phyloP scores from a whole-genome alignment of 1,140 invertebrate species.

The Papilio xuthus region DNA sequence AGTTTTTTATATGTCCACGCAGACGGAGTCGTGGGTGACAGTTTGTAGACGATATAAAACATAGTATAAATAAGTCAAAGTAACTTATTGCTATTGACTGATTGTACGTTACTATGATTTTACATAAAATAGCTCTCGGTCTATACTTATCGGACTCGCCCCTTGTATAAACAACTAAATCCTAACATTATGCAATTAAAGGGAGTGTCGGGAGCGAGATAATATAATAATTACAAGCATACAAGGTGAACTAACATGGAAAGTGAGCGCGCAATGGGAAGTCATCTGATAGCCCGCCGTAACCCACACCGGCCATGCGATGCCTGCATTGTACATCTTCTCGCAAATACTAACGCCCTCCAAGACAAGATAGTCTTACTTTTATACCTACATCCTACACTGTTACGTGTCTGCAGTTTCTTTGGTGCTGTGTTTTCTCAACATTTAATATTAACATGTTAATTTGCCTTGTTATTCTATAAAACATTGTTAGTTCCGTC shows the following conservation, averaged over 20 bases:
- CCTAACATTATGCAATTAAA: constrained; percentile 6
- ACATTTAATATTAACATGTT: too few species aligned
- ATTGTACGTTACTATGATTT: neutral
- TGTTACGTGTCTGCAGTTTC: neutral
- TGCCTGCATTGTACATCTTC: constrained; percentile 60
- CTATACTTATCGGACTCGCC: neutral
- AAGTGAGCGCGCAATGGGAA: constrained; percentile 54
- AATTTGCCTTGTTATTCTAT: too few species aligned
- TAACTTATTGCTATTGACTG: too few species aligned
- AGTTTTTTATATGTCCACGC: too few species aligned
- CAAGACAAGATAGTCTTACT: neutral
- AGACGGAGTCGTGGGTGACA: too few species aligned
- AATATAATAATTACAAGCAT: constrained; percentile 53
- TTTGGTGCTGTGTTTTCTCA: neutral
- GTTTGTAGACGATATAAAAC: too few species aligned
- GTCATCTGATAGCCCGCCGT: constrained; percentile 56
- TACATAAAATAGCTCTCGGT: neutral
- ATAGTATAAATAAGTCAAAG: too few species aligned
- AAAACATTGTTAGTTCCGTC: too few species aligned
- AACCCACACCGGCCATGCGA: constrained; percentile 55
- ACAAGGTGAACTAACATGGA: constrained; percentile 51
- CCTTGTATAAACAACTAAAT: neutral
- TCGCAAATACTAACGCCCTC: constrained; percentile 42
- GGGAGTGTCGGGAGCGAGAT: constrained; percentile 26
- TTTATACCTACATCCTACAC: neutral